phyloP scores from a whole-genome alignment of 2,888 invertebrate species.

The Alloscopus bannaensis region DNA sequence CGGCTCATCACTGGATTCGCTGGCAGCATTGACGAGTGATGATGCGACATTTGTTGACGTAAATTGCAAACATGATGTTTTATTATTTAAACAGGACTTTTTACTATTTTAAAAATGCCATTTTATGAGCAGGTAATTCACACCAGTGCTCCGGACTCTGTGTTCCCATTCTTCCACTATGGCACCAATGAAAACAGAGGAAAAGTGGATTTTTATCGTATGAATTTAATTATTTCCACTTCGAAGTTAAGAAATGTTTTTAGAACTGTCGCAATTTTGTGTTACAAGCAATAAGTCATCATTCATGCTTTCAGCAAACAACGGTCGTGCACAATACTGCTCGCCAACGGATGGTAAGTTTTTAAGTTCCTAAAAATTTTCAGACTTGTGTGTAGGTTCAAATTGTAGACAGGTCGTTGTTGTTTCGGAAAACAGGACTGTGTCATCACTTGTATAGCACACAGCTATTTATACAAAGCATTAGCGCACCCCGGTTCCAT shows the following conservation, averaged over 20 bases:
- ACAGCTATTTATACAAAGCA: slow-evolving; percentile 14
- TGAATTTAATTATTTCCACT: slow-evolving; percentile 1
- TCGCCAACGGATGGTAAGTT: slow-evolving; percentile 29
- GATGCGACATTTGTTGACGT: slow-evolving; percentile 48
- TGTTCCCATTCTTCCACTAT: slow-evolving; percentile 44
- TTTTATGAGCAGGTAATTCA: slow-evolving; percentile 39
- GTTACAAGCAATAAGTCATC: background rate
- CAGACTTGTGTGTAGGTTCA: too few species aligned
- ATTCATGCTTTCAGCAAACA: slow-evolving; percentile 25
- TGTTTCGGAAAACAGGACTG: slow-evolving; percentile 20
- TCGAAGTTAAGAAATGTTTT: background rate
- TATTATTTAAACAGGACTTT: too few species aligned
- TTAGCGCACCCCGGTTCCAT: slow-evolving; percentile 3
- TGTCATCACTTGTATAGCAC: slow-evolving; percentile 55
- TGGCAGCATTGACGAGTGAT: slow-evolving; percentile 2
- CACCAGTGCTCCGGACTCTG: slow-evolving; percentile 38
- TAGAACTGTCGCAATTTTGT: background rate
- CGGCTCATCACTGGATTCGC: background rate
- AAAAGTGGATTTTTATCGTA: slow-evolving; percentile 46
- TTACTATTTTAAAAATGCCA: background rate
- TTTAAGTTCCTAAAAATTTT: too few species aligned
- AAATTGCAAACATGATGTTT: too few species aligned
- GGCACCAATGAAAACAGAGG: slow-evolving; percentile 40
- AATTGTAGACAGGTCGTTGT: too few species aligned
- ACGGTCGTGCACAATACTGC: slow-evolving; percentile 42